phyloP scores from a whole-genome alignment of 2,797 vertebrate species.

The Schizopygopsis malacanthus region DNA sequence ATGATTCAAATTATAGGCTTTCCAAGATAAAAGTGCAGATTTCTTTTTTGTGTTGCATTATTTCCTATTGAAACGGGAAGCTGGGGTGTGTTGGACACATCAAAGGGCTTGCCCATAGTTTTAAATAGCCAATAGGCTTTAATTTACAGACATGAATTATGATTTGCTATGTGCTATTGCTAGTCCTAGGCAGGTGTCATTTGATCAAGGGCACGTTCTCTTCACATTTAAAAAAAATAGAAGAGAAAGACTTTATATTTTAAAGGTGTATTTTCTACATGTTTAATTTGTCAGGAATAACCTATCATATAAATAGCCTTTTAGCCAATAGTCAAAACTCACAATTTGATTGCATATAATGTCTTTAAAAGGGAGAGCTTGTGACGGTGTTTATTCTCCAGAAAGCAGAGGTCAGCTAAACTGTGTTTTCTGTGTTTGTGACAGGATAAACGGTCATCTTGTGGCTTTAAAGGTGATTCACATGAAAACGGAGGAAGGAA shows the following conservation, averaged over 20 bases:
- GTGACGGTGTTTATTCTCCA: not conserved
- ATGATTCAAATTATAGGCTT: not conserved
- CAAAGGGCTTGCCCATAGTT: not conserved
- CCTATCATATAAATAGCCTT: not conserved
- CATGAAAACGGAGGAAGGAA: conserved; percentile 86
- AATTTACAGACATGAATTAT: not conserved
- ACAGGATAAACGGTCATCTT: conserved; percentile 88
- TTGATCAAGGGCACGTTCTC: not conserved
- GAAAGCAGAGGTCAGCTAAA: not conserved
- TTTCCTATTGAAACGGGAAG: conserved; percentile 9
- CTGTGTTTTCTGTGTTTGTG: conserved; percentile 29
- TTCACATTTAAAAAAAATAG: not conserved
- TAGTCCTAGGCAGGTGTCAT: not conserved
- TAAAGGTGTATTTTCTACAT: not conserved
- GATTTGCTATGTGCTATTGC: not conserved
- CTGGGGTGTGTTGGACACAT: not conserved
- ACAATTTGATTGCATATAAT: not conserved
- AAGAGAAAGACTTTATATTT: not conserved
- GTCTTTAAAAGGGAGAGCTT: not conserved
- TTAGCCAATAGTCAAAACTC: not conserved
- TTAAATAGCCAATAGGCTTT: not conserved
- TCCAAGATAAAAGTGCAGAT: not conserved
- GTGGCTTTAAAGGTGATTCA: conserved; percentile 90
- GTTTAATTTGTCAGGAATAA: not conserved
- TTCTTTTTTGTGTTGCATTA: not conserved